These are phyloP conservation scores for Lutjanus erythropterus DNA, from an alignment of 2,113 vertebrate genomes.

Conservation along the genomic window DNA sequence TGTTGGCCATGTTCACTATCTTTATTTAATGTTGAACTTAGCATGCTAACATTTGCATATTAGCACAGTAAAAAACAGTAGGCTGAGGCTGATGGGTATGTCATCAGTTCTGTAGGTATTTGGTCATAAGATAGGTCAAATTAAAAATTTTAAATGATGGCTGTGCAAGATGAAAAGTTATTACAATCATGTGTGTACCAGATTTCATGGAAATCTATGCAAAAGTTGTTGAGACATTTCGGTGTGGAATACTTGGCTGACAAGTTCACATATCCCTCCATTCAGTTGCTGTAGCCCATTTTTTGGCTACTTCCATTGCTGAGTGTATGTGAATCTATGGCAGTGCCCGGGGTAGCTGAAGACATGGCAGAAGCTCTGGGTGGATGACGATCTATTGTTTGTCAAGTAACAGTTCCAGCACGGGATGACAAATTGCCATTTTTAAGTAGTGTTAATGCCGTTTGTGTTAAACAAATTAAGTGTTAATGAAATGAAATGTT, in stretches of 20 bases:
- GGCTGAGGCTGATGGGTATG: background rate
- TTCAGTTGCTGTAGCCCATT: too few relatives aligned
- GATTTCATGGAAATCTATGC: background rate
- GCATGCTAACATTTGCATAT: background rate
- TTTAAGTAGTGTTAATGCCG: background rate
- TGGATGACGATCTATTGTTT: background rate
- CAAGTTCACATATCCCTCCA: too few relatives aligned
- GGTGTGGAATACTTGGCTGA: background rate
- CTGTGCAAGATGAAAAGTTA: too few relatives aligned
- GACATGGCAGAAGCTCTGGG: background rate
- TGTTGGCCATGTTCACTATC: background rate
- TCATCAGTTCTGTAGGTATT: background rate
- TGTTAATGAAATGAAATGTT: background rate
- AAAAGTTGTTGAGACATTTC: background rate
- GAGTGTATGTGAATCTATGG: too few relatives aligned
- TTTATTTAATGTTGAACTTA: background rate
- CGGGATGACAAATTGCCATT: background rate
- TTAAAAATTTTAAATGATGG: background rate
- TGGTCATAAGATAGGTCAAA: background rate
- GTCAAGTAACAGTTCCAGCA: background rate
- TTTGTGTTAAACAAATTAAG: background rate
- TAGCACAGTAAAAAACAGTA: background rate
- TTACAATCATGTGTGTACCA: background rate
- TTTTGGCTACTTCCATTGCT: too few relatives aligned
- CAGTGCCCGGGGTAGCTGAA: too few relatives aligned